Percentiles rank a stretch among this genome's conserved stretches.
phyloP scores from a whole-genome alignment of 2,113 vertebrate genomes.

The Sinocyclocheilus rhinocerous region DNA sequence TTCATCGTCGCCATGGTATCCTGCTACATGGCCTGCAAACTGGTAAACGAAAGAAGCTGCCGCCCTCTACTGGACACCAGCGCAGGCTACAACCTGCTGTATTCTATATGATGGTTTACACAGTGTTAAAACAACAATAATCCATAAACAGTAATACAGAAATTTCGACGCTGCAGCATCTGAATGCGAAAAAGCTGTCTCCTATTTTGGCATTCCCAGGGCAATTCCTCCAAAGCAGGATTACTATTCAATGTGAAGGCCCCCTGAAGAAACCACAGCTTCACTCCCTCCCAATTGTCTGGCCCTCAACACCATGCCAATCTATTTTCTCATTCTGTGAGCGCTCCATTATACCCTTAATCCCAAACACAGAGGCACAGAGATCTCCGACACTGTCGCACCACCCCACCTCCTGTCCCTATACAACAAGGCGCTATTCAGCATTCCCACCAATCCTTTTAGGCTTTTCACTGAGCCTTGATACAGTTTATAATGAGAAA shows the following conservation, averaged over 20 bases:
- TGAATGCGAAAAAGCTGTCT: neutral
- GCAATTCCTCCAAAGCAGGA: constrained; percentile 34
- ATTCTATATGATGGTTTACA: neutral
- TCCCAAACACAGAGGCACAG: constrained; percentile 51
- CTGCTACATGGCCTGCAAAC: neutral
- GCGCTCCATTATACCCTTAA: constrained; percentile 56
- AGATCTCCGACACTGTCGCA: constrained; percentile 35
- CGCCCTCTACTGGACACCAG: constrained; percentile 72
- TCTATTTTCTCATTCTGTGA: constrained; percentile 52
- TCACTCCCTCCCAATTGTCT: constrained; percentile 43
- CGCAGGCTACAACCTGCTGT: constrained; percentile 32
- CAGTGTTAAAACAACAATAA: neutral
- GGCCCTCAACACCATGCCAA: constrained; percentile 40
- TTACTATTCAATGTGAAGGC: constrained; percentile 45
- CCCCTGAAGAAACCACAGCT: constrained; percentile 29
- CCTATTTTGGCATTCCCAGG: constrained; percentile 12
- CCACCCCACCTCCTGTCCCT: constrained; percentile 47
- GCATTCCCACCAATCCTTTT: constrained; percentile 50
- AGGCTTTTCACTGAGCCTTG: constrained; percentile 38
- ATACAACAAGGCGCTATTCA: constrained; percentile 57
- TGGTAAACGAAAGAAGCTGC: constrained; percentile 57
- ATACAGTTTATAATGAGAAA: constrained; percentile 47
- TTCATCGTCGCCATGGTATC: constrained; percentile 21
- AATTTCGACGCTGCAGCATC: neutral
- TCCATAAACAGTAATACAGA: neutral